A percentile compares a stretch with the other conserved stretches of the same genome.
Evolutionary conservation across 2,888 invertebrate species (phyloP).

Genomic region (Nycteola revayana): DNA sequence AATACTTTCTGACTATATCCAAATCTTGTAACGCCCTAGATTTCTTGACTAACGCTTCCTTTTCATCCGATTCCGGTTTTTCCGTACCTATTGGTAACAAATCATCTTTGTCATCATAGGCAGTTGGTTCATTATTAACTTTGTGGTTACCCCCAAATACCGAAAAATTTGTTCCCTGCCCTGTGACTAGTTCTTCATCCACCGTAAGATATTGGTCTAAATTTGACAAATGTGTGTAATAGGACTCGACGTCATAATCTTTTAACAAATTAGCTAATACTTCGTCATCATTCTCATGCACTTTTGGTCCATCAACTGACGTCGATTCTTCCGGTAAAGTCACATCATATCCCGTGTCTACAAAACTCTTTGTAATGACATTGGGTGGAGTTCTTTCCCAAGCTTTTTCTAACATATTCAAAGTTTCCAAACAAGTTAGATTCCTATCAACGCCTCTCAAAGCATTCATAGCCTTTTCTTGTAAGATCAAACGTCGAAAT

Average conservation of each 20-base stretch:
- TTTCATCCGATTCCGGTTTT: slow-evolving; percentile 33
- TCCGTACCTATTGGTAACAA: slow-evolving; percentile 41
- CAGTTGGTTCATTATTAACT: slow-evolving; percentile 18
- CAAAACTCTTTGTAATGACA: slow-evolving; percentile 38
- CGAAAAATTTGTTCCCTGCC: slow-evolving; percentile 46
- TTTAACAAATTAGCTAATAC: slow-evolving; percentile 38
- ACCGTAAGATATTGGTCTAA: slow-evolving; percentile 49
- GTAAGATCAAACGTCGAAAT: slow-evolving; percentile 39
- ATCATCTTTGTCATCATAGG: slow-evolving; percentile 30
- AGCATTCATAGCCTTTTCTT: slow-evolving; percentile 43
- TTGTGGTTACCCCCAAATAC: slow-evolving; percentile 53
- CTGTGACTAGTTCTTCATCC: slow-evolving; percentile 48
- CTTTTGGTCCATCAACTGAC: slow-evolving; percentile 25
- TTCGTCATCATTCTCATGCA: slow-evolving; percentile 39
- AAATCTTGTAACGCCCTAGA: slow-evolving; percentile 39
- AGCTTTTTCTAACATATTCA: slow-evolving; percentile 44
- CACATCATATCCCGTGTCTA: slow-evolving; percentile 43
- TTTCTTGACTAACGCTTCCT: slow-evolving; percentile 33
- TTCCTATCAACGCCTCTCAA: slow-evolving; percentile 42
- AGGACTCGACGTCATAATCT: slow-evolving; percentile 44
- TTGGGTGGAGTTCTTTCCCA: slow-evolving; percentile 40
- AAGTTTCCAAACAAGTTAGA: slow-evolving; percentile 45
- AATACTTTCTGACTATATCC: slow-evolving; percentile 40
- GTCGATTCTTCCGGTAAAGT: slow-evolving; percentile 19
- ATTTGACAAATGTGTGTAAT: slow-evolving; percentile 34